Conservation (phyloP, 2,797 vertebrate species). For the Linurgus olivaceus region DNA sequence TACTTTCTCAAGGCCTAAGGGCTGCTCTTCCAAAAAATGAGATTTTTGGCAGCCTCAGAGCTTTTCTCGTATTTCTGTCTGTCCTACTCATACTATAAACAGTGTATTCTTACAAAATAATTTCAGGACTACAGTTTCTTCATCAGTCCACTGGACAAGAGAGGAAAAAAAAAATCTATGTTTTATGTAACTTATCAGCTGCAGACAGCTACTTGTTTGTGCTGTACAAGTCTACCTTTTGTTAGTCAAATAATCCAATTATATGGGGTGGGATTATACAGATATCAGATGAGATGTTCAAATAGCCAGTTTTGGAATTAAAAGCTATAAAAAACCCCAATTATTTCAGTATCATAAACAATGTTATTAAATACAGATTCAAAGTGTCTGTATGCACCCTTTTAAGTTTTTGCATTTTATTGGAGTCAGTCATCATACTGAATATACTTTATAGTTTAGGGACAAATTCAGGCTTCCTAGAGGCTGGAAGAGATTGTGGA, state of each 20-base stretch:
- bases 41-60: conserved; percentile 52
- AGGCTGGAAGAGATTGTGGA: not conserved
- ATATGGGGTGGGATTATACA: not conserved
- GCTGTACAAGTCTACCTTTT: not conserved
- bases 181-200: conserved; percentile 44
- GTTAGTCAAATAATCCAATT: not conserved
- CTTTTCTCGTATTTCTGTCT: conserved; percentile 72
- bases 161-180: not conserved
- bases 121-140: conserved; percentile 58
- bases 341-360: not conserved
- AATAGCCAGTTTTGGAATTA: not conserved
- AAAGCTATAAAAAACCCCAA: not conserved
- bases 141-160: not conserved
- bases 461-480: not conserved
- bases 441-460: not conserved
- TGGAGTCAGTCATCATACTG: not conserved
- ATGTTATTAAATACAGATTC: not conserved
- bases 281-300: not conserved
- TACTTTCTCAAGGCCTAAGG: conserved; percentile 58
- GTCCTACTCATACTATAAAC: conserved; percentile 66
- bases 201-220: not conserved
- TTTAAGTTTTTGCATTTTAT: not conserved
- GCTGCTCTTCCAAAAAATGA: conserved; percentile 57
- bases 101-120: conserved; percentile 67
- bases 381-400: not conserved